Base-by-base conservation (phyloP, 2,113 vertebrate genomes). In the Oxyura jamaicensis region DNA sequence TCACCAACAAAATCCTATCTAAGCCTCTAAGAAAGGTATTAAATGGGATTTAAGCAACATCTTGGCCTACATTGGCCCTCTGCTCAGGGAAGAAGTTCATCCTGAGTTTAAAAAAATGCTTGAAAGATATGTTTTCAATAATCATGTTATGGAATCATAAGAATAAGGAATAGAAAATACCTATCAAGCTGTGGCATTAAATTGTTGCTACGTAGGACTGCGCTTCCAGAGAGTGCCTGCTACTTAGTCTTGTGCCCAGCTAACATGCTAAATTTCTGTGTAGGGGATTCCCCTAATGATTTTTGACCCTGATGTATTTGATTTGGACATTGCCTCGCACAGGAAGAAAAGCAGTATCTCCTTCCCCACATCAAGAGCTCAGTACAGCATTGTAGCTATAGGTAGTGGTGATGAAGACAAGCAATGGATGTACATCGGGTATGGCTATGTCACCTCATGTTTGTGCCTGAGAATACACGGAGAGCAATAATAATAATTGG, bases 1-100 rank as follows among this genome's bases (percentile, higher is more conserved):
- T 72, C 35, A 41, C 73, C 59, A 84, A 28, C 52, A 90, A 93
- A 93, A 96, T 96, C 95, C 92, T 17, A 2, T 68, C 76, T 94
- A 95, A 95, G 80, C 77, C 16, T 93, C 58, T 91, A 84, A 95
- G 76, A 68, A 91, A 84, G 66, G 65, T 68, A 86, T 94, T 93
- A 93, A 91, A 82, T 73, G 20, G 69, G 88, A 96, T 90, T 95
- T 96, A 72, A 79, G 28, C 39, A 86, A 55, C n/a, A 62, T 93
- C 73, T 92, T 95, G 86, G 39, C 69, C n/a, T 72, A 41, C 36
- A 16, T 25, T 36, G n/a, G 18, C 56, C 25, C 25, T 77, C 71
- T 93, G 59, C 52, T 96, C 16, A 8, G 39, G 56, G 33, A 77
- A 72, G 13, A 88, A 55, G 44, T 66, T 81, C 3, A 74, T 46